These are phyloP conservation scores for Falco peregrinus DNA, from an alignment of 2,797 vertebrate genomes.

Conservation along the genomic window DNA sequence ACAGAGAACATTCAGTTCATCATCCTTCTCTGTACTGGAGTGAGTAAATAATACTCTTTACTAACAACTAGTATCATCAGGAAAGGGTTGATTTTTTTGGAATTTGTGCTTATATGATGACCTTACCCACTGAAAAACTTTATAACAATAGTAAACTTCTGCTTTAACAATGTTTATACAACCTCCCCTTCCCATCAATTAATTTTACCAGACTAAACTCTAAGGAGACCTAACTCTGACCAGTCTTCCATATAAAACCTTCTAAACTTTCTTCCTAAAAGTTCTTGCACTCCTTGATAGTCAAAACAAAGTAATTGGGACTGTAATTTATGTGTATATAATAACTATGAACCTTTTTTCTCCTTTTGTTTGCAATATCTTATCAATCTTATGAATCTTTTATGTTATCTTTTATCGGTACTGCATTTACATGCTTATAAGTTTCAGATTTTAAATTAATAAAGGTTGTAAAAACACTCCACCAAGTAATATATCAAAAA, in stretches of 20 bases:
- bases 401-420: not conserved
- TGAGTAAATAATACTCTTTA: not conserved
- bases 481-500: conserved; percentile 1
- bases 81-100: not conserved
- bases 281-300: not conserved
- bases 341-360: not conserved
- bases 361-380: conserved; percentile 5
- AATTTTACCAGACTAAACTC: not conserved
- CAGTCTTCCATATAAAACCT: not conserved
- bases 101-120: conserved; percentile 19
- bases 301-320: not conserved
- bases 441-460: conserved; percentile 48
- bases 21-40: not conserved
- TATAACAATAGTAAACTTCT: not conserved
- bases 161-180: not conserved
- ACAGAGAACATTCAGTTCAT: not conserved
- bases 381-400: conserved; percentile 23
- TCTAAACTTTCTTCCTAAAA: not conserved
- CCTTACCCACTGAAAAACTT: not conserved
- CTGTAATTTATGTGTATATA: conserved; percentile 25
- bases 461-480: not conserved
- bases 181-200: not conserved
- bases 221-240: not conserved
- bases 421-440: conserved; percentile 13
- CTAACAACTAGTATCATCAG: not conserved